Evolutionary conservation across 2,797 vertebrate genomes (phyloP), one percentile per base, ranked within the genome.

Genomic region (Neosilurus hyrtlii): DNA sequence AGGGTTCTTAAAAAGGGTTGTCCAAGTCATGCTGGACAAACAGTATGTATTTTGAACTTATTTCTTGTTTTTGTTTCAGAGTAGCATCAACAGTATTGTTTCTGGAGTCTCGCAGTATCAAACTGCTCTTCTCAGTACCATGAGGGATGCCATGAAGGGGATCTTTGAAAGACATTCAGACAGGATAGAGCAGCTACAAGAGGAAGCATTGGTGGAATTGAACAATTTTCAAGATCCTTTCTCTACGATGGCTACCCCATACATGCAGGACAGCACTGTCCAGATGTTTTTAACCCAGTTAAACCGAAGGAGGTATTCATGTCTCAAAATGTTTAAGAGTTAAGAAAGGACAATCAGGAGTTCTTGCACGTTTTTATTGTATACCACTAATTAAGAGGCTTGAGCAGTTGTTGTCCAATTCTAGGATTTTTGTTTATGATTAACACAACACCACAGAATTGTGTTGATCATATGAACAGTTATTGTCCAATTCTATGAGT

Each of bases 361-460:
- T 82, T 75, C 81, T 82, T 30, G 54, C 83, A 3, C 79, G 73
- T 70, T 87, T 87, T 86, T 83, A 87, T 78, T 88, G 87, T 18
- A 16, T 87, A 73, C 67, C 83, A 66, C 71, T 88, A 15, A 84
- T 87, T 3, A 82, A 59, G 86, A 89, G 86, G 87, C 86, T 88
- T 24, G 86, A 88, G 85, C 87, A 89, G 77, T 86, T 88, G 56
- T 57, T 81, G 79, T n/a, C n/a, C n/a, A n/a, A n/a, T n/a, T n/a
- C n/a, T n/a, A n/a, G n/a, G n/a, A n/a, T n/a, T n/a, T n/a, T n/a
- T n/a, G n/a, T n/a, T n/a, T n/a, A n/a, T n/a, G n/a, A n/a, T n/a
- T n/a, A n/a, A n/a, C n/a, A n/a, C n/a, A n/a, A n/a, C n/a, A n/a
- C n/a, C n/a, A n/a, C n/a, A n/a, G n/a, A n/a, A n/a, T n/a, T n/a